These are phyloP conservation scores for Trissoscelio sp. DNA, from an alignment of 2,888 invertebrate genomes.

Conservation along the genomic window DNA sequence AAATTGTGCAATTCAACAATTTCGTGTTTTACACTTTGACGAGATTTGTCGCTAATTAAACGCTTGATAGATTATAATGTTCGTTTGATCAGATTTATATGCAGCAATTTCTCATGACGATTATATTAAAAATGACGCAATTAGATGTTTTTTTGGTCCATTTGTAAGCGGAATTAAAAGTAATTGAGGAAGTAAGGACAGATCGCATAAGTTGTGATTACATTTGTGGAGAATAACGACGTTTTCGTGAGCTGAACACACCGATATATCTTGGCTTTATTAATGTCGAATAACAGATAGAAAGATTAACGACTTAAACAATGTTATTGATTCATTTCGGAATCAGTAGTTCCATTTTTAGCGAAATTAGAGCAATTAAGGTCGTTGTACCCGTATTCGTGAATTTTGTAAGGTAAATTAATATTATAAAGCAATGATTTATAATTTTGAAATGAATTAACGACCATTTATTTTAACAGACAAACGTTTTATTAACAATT, in stretches of 20 bases:
- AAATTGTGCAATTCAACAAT: neutral
- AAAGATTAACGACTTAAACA: slow-evolving; percentile 7
- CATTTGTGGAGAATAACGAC: slow-evolving; percentile 36
- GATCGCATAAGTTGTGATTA: slow-evolving; percentile 34
- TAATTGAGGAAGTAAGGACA: slow-evolving; percentile 25
- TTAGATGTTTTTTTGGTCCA: neutral
- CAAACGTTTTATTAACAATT: too few relatives aligned
- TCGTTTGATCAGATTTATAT: too few relatives aligned
- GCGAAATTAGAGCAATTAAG: too few relatives aligned
- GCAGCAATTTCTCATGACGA: neutral
- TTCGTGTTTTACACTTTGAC: too few relatives aligned
- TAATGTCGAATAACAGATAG: slow-evolving; percentile 21
- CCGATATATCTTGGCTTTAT: slow-evolving; percentile 27
- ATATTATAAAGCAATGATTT: too few relatives aligned
- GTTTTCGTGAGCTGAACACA: slow-evolving; percentile 33
- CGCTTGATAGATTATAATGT: too few relatives aligned
- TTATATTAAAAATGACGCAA: slow-evolving; percentile 9
- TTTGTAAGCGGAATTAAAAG: neutral
- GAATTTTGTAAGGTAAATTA: too few relatives aligned
- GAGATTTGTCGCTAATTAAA: too few relatives aligned
- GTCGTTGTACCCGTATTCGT: too few relatives aligned
- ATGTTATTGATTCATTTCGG: slow-evolving; percentile 11
- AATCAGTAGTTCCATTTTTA: too few relatives aligned
- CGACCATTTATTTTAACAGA: too few relatives aligned
- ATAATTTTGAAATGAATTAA: too few relatives aligned